Conservation (phyloP, 2,888 invertebrate species). For the Apodemia duryi region DNA sequence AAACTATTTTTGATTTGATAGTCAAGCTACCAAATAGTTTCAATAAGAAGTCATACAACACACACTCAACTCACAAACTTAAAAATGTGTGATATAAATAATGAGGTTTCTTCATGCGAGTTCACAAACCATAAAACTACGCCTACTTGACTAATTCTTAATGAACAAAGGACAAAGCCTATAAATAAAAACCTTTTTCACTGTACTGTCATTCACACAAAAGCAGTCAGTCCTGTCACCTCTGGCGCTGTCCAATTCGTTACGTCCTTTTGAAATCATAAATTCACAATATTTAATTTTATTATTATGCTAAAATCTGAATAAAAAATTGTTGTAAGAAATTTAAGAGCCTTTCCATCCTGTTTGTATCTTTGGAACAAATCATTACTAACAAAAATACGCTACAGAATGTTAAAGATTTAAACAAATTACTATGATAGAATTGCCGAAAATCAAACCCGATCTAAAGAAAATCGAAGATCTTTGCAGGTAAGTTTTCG, state of each 20-base stretch:
- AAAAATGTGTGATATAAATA: too few species aligned
- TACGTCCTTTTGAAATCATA: not conserved
- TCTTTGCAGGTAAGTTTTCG: constrained; percentile 20
- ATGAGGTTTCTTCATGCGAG: too few species aligned
- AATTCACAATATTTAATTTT: not conserved
- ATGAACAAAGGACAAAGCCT: too few species aligned
- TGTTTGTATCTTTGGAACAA: not conserved
- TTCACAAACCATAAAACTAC: too few species aligned
- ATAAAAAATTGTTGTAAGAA: not conserved
- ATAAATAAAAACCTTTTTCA: not conserved
- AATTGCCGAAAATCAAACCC: constrained; percentile 17
- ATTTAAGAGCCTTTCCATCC: too few species aligned
- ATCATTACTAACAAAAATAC: not conserved
- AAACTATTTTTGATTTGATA: too few species aligned
- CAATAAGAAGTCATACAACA: too few species aligned
- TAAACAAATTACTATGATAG: constrained; percentile 13
- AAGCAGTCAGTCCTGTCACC: not conserved
- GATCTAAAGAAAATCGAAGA: constrained; percentile 11
- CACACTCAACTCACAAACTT: too few species aligned
- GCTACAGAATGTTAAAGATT: not conserved
- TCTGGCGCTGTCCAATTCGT: not conserved
- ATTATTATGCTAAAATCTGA: not conserved
- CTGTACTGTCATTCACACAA: not conserved
- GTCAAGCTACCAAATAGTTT: too few species aligned
- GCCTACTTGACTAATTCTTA: too few species aligned